These are phyloP conservation scores for Tetranychus urticae DNA, from an alignment of 1,140 invertebrate species.

Conservation along the genomic window DNA sequence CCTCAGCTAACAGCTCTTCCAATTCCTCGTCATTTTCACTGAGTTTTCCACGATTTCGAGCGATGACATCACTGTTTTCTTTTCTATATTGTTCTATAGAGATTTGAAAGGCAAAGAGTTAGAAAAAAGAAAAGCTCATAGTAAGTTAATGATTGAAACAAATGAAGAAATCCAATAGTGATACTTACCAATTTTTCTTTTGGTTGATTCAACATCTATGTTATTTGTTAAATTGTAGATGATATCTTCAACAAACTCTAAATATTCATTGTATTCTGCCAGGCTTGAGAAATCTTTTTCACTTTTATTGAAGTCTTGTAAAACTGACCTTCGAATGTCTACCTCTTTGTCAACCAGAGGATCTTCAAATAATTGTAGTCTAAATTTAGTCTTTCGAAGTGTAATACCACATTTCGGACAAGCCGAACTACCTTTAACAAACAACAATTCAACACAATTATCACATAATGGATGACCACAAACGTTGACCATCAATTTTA, in stretches of 20 bases:
- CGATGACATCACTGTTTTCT: slow-evolving; percentile 70
- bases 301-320: slow-evolving; percentile 74
- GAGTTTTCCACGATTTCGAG: slow-evolving; percentile 36
- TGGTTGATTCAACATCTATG: slow-evolving; percentile 66
- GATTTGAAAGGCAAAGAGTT: not conserved
- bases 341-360: slow-evolving; percentile 87
- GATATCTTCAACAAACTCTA: slow-evolving; percentile 66
- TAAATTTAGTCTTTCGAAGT: slow-evolving; percentile 63
- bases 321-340: slow-evolving; percentile 65
- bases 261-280: slow-evolving; percentile 71
- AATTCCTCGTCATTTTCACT: slow-evolving; percentile 33
- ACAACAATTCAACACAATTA: slow-evolving; percentile 80
- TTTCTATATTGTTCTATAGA: slow-evolving; percentile 59
- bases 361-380: slow-evolving; percentile 76
- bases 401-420: slow-evolving; percentile 77
- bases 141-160: not conserved
- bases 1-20: slow-evolving; percentile 61
- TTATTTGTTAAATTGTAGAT: slow-evolving; percentile 78
- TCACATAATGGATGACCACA: slow-evolving; percentile 95
- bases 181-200: slow-evolving; percentile 39
- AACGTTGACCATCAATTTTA: slow-evolving; percentile 92
- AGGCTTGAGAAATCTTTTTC: slow-evolving; percentile 62
- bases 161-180: not conserved
- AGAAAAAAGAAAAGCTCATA: not conserved
- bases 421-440: slow-evolving; percentile 73